A percentile compares a stretch with the other conserved stretches of the same genome.
These are phyloP conservation scores for Iphiclides podalirius DNA, from an alignment of 2,888 invertebrate genomes.

Conservation along the genomic window DNA sequence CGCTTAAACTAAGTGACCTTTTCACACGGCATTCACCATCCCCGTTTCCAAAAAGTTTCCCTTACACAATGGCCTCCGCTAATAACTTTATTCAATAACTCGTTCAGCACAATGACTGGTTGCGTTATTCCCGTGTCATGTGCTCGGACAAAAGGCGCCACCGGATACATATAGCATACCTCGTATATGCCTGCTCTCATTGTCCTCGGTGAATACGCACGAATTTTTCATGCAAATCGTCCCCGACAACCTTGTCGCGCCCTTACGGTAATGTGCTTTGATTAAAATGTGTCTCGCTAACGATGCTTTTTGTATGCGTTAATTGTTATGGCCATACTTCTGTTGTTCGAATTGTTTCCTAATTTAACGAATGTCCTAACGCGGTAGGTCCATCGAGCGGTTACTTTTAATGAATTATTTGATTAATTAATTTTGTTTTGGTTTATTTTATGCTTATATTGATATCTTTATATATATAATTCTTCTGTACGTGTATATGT, in stretches of 20 bases:
- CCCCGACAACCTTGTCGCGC: conserved; percentile 28
- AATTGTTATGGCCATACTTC: conserved; percentile 10
- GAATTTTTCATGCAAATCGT: conserved; percentile 42
- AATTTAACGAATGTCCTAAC: too few species aligned
- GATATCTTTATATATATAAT: too few species aligned
- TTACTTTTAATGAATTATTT: too few species aligned
- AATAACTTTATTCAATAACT: conserved; percentile 54
- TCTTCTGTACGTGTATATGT: too few species aligned
- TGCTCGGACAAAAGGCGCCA: conserved; percentile 24
- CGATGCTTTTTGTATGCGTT: conserved; percentile 29
- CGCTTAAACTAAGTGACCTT: too few species aligned
- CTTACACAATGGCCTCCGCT: conserved; percentile 41
- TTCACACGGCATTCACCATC: too few species aligned
- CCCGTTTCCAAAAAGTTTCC: conserved; percentile 24
- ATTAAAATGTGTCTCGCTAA: conserved; percentile 30
- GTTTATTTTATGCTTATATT: too few species aligned
- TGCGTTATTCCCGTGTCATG: conserved; percentile 24
- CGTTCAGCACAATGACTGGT: conserved; percentile 43
- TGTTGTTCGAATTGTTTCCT: not conserved
- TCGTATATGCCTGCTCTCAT: conserved; percentile 27
- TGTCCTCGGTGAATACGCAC: conserved; percentile 38
- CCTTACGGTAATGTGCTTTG: conserved; percentile 33
- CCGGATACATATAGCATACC: conserved; percentile 2
- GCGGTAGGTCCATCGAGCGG: too few species aligned
- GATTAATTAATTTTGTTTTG: not conserved